Evolutionary conservation across 2,113 vertebrate species (phyloP).

Genomic region (Passer domesticus): DNA sequence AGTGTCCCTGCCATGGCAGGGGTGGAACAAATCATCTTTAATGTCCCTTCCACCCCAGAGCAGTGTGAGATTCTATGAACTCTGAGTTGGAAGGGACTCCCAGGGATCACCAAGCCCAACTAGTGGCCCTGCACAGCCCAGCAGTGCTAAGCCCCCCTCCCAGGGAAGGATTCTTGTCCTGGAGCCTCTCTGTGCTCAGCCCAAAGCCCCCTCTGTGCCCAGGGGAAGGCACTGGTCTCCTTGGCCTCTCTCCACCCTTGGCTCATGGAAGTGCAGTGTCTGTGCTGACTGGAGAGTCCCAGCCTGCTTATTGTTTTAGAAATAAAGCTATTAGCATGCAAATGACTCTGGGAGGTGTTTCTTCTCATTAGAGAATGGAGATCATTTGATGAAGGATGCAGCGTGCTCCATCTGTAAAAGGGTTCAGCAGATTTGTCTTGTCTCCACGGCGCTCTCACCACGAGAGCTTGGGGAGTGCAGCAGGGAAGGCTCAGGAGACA

Average conservation of each 20-base stretch:
- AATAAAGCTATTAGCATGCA: slow-evolving; percentile 50
- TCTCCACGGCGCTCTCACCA: not conserved
- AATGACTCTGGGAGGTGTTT: slow-evolving; percentile 8
- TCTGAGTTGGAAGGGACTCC: not conserved
- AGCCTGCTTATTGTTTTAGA: slow-evolving; percentile 12
- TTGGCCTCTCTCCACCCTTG: not conserved
- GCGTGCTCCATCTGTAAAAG: not conserved
- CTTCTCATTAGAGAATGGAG: slow-evolving; percentile 41
- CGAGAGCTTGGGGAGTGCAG: not conserved
- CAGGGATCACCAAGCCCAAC: not conserved
- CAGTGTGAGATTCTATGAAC: not conserved
- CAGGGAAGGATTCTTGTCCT: too few species aligned
- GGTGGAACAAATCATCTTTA: fast-evolving
- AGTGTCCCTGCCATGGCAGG: not conserved
- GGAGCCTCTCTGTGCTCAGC: not conserved
- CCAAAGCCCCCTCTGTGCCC: fast-evolving
- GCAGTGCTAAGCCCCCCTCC: not conserved
- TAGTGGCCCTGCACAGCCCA: not conserved
- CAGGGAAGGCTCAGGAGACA: slow-evolving; percentile 21
- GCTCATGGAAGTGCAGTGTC: not conserved
- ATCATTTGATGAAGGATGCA: slow-evolving; percentile 28
- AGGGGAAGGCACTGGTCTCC: fast-evolving
- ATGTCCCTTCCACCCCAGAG: not conserved
- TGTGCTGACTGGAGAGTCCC: not conserved
- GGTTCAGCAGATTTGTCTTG: not conserved